Evolutionary conservation across 2,888 invertebrate species (phyloP).

Genomic region (Chloroclysta siterata): DNA sequence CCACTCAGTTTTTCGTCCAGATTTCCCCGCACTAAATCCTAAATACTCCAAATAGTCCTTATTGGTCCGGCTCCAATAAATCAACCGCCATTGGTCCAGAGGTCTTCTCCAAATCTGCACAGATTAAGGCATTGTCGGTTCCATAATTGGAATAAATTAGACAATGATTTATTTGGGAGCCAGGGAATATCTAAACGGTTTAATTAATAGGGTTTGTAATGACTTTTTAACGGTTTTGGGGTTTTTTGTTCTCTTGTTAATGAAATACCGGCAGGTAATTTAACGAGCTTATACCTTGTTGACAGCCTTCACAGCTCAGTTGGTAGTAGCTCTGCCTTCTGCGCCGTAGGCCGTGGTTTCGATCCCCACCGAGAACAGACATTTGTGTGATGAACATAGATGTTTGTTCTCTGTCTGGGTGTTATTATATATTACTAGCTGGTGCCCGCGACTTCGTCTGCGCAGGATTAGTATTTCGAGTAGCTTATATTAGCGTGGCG

Average conservation of each 20-base stretch:
- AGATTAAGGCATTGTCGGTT: slow-evolving; percentile 39
- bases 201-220: slow-evolving; percentile 23
- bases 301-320: no score
- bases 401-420: no score
- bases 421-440: no score
- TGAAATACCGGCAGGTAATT: not conserved
- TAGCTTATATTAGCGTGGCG: no score
- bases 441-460: no score
- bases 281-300: not conserved
- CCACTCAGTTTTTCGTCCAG: not conserved
- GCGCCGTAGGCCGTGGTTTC: no score
- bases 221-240: not conserved
- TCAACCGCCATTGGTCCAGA: slow-evolving; percentile 31
- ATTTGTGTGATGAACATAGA: no score
- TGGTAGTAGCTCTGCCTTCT: no score
- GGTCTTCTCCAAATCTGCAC: slow-evolving; percentile 24
- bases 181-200: slow-evolving; percentile 20
- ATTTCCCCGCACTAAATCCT: slow-evolving; percentile 11
- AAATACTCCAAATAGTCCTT: slow-evolving; percentile 25
- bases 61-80: slow-evolving; percentile 37
- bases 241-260: not conserved
- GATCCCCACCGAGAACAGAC: no score
- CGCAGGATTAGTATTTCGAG: no score
- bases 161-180: slow-evolving; percentile 33
- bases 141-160: slow-evolving; percentile 42